phyloP scores from a whole-genome alignment of 2,113 vertebrate species.

The Apteryx owenii region DNA sequence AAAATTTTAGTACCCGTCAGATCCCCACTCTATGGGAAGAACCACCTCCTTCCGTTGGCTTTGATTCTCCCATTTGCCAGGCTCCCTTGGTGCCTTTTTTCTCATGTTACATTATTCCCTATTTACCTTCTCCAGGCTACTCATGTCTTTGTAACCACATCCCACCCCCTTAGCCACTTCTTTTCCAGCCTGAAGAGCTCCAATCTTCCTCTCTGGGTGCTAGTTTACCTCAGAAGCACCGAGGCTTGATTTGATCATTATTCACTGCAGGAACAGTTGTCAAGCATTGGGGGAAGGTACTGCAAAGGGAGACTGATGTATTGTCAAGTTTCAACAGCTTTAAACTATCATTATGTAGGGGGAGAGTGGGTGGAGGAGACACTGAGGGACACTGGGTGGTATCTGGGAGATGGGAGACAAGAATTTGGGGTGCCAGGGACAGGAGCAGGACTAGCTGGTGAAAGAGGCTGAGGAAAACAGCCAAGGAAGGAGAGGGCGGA shows the following conservation, averaged over 20 bases:
- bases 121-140: neutral
- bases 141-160: neutral
- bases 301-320: neutral
- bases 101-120: neutral
- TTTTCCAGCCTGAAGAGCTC: neutral
- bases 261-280: neutral
- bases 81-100: accelerated
- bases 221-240: neutral
- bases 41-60: neutral
- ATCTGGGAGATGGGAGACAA: neutral
- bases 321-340: neutral
- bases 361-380: neutral
- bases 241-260: neutral
- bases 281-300: neutral
- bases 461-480: neutral
- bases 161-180: neutral
- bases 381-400: neutral
- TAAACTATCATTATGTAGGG: neutral
- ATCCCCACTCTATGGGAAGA: neutral
- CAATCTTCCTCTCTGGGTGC: neutral
- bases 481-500: neutral
- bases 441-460: neutral
- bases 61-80: neutral
- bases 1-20: neutral
- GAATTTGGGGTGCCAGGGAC: neutral